Evolutionary conservation across 2,888 invertebrate genomes (phyloP).

Genomic region (Augochlorella aurata): DNA sequence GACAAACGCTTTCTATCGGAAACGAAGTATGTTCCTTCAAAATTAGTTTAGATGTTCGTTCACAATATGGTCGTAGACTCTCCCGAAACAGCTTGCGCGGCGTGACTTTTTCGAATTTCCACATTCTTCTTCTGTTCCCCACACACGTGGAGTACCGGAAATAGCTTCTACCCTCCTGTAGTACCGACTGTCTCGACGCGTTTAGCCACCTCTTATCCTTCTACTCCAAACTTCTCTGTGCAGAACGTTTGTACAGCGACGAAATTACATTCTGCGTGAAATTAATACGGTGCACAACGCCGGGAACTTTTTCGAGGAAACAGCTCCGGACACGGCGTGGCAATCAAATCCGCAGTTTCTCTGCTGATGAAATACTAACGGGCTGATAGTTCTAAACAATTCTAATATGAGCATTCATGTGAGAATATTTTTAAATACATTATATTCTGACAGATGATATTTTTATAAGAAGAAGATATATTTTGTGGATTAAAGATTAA

Average conservation of each 20-base stretch:
- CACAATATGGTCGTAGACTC: constrained; percentile 6
- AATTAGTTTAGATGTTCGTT: constrained; percentile 6
- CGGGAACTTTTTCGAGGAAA: background rate
- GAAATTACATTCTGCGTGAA: background rate
- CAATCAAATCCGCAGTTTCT: background rate
- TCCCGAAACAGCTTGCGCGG: constrained; percentile 48
- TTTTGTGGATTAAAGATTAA: too few species aligned
- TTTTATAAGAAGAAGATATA: too few species aligned
- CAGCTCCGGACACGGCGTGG: background rate
- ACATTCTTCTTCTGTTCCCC: constrained; percentile 55
- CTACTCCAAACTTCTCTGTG: constrained; percentile 22
- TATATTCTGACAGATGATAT: too few species aligned
- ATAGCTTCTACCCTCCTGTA: constrained; percentile 56
- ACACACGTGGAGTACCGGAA: constrained; percentile 57
- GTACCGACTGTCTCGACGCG: constrained; percentile 31
- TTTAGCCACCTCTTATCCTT: constrained; percentile 38
- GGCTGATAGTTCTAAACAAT: too few species aligned
- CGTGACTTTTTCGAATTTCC: constrained; percentile 59
- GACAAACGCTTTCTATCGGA: too few species aligned
- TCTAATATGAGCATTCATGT: too few species aligned
- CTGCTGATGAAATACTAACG: background rate
- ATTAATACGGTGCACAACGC: background rate
- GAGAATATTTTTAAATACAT: too few species aligned
- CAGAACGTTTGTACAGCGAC: constrained; percentile 2
- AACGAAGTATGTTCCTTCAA: background rate